Conservation (phyloP, 2,888 invertebrate species). For the Dugesia japonica region DNA sequence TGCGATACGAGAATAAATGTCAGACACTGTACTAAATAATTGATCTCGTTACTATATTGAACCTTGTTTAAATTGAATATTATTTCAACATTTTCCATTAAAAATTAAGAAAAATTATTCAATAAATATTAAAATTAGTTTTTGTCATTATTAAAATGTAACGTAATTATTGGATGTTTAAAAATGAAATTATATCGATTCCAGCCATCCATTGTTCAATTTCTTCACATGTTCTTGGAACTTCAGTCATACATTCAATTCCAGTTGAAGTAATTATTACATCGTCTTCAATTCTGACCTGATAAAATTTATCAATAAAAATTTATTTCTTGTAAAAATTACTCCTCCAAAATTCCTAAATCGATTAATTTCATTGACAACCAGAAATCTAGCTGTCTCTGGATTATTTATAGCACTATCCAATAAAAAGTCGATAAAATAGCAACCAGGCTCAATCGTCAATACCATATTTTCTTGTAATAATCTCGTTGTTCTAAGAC, state of each 20-base stretch:
- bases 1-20: too few species aligned
- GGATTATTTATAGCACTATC: slow-evolving; percentile 63
- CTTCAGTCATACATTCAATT: slow-evolving; percentile 66
- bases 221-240: slow-evolving; percentile 75
- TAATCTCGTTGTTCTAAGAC: slow-evolving; percentile 64
- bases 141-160: too few species aligned
- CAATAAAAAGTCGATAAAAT: slow-evolving; percentile 68
- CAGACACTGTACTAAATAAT: too few species aligned
- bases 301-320: too few species aligned
- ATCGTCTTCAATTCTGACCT: slow-evolving; percentile 82
- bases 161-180: too few species aligned
- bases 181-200: too few species aligned
- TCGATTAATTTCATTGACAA: slow-evolving; percentile 58
- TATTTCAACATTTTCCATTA: too few species aligned
- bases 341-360: slow-evolving; percentile 75
- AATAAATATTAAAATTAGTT: too few species aligned
- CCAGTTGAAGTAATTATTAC: slow-evolving; percentile 70
- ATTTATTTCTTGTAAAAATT: too few species aligned
- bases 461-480: slow-evolving; percentile 65
- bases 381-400: slow-evolving; percentile 60
- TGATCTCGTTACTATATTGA: too few species aligned
- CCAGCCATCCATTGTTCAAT: slow-evolving; percentile 64
- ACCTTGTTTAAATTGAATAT: too few species aligned
- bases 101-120: too few species aligned
- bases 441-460: slow-evolving; percentile 90